These are phyloP conservation scores for Gnatocerus cornutus DNA, from an alignment of 2,888 invertebrate genomes.

Conservation along the genomic window DNA sequence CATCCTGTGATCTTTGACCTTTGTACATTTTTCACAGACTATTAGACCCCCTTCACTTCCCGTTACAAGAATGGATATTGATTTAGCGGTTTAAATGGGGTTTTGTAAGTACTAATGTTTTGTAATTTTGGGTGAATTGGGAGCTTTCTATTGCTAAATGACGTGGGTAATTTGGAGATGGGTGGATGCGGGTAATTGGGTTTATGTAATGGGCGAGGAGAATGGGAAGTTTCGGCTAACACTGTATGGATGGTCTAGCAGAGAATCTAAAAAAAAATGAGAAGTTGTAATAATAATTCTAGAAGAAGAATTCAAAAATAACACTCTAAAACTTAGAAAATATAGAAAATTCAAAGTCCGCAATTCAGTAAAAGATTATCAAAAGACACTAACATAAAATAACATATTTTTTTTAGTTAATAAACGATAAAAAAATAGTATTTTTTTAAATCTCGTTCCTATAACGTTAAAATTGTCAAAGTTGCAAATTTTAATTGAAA, in stretches of 20 bases:
- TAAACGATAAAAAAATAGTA: too few relatives aligned
- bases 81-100: not conserved
- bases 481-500: too few relatives aligned
- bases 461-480: too few relatives aligned
- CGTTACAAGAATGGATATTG: not conserved
- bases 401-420: too few relatives aligned
- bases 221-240: not conserved
- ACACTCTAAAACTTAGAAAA: too few relatives aligned
- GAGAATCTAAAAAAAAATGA: too few relatives aligned
- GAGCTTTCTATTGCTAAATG: constrained; percentile 2
- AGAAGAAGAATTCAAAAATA: too few relatives aligned
- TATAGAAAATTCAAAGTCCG: too few relatives aligned
- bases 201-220: not conserved
- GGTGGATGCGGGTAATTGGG: not conserved
- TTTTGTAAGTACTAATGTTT: not conserved
- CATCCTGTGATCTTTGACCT: constrained; percentile 35
- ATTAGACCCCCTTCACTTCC: constrained; percentile 37
- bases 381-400: too few relatives aligned
- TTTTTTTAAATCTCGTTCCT: too few relatives aligned
- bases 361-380: too few relatives aligned
- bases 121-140: not conserved
- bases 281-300: too few relatives aligned
- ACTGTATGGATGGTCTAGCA: not conserved
- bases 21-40: constrained; percentile 14
- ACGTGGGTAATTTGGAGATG: not conserved